Evolutionary conservation across 2,113 vertebrate genomes (phyloP).

Genomic region (Hucho hucho): DNA sequence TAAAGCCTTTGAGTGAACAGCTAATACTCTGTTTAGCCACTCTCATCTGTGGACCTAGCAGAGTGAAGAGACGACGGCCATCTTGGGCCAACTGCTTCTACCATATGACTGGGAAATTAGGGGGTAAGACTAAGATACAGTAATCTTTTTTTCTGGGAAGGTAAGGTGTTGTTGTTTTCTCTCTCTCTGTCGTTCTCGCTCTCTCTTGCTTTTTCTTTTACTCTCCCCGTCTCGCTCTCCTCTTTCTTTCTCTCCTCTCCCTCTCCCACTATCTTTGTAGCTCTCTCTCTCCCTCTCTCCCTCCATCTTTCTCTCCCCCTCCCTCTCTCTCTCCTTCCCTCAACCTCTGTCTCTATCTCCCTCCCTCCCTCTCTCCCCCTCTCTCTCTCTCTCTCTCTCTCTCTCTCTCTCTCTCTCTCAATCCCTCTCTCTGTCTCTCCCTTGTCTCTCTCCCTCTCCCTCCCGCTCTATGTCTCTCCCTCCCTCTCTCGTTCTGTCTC

Average conservation of each 20-base stretch:
- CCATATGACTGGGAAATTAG: constrained; percentile 60
- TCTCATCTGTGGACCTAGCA: constrained; percentile 61
- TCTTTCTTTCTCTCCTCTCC: constrained; percentile 7
- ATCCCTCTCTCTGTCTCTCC: too few relatives aligned
- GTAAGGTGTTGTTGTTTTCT: not conserved
- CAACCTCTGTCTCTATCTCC: too few relatives aligned
- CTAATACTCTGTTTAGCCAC: constrained; percentile 74
- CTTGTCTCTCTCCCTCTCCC: too few relatives aligned
- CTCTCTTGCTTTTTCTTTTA: not conserved
- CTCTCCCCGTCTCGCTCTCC: not conserved
- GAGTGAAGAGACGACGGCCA: constrained; percentile 54
- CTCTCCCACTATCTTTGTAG: not conserved
- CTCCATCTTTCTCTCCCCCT: not conserved
- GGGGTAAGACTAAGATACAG: constrained; percentile 25
- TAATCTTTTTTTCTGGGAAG: not conserved
- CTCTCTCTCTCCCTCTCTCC: not conserved
- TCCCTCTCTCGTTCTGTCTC: constrained; percentile 5
- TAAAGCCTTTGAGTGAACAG: constrained; percentile 75
- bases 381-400: too few relatives aligned
- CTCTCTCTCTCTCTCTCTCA: too few relatives aligned
- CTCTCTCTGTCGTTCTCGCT: constrained; percentile 5
- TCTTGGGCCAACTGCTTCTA: constrained; percentile 61
- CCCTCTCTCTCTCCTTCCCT: too few relatives aligned
- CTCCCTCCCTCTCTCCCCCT: too few relatives aligned
- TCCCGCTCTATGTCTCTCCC: too few relatives aligned